Evolutionary conservation across 2,113 vertebrate species (phyloP), one percentile per base, ranked within the genome.

Genomic region (Dermatemys mawii): DNA sequence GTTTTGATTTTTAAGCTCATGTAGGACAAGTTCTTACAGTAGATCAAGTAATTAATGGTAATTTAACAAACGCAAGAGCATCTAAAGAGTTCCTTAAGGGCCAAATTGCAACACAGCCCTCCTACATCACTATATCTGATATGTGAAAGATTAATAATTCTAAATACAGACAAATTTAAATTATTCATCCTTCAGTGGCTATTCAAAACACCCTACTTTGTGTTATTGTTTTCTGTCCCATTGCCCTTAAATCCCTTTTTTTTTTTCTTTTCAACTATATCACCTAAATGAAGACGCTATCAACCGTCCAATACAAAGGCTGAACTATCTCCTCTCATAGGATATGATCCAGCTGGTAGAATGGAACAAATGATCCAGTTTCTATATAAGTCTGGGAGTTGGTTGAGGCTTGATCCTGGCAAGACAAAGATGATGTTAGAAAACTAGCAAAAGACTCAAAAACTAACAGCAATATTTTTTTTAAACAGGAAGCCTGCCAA

Each of bases 1-100:
- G 82, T 93, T 92, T 53, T 95, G 91, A 97, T 96, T 97, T n/a
- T n/a, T 21, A 70, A 96, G 95, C 21, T 87, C 95, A 57, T 27
- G 78, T 49, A 54, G 85, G 86, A 93, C 96, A 94, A 95, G 94
- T 96, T 93, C 92, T 86, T 93, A 81, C n/a, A 89, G 91, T 35
- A 78, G 90, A 51, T 44, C 27, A 93, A 91, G 90, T 86, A 96
- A 96, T 93, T 93, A 96, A 73, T n/a, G 78, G 70, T 94, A 57
- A 87, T 90, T 90, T 8, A 79, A 83, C 26, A 96, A 90, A 97
- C 92, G 81, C 88, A 76, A 11, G 19, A 38, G 35, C n/a, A 70
- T 5, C 35, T 41, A 89, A 84, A 94, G 38, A 11, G 21, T 93
- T 89, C 38, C 12, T 57, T 27, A 73, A 89, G 14, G 92, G 27